Base-by-base conservation (phyloP, 92 coral and sea anemone species). In the Siderastrea siderea region DNA sequence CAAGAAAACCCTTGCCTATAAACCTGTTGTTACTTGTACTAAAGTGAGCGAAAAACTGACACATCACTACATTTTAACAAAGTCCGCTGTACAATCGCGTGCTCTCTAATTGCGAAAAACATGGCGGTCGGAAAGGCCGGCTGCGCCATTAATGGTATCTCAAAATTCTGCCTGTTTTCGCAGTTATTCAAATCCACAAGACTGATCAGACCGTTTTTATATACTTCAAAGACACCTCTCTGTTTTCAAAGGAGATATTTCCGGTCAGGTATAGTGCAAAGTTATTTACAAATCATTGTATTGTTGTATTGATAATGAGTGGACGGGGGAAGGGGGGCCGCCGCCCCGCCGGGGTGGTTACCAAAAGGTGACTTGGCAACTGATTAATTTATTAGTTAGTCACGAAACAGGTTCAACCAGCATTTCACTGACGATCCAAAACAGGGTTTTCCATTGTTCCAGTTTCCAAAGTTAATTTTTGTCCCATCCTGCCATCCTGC, bases 201-300 rank as follows among this genome's bases (percentile, higher is more conserved):
- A 53, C 53, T 53, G 3, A 38, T 43, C 17, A 69, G 44, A 47
- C 44, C 5, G 12, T 44, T 53, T 45, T 54, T 38, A 12, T 57
- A 49, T n/a, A 68, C 15, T 17, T 67, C 4, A 3, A 59, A 43
- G 3, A 60, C n/a, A 85, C 51, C n/a, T 5, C 47, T 48, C 11
- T 70, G 76, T 47, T 53, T 59, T 57, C 79, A 78, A 5, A 47
- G 71, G 5, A 90, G 84, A 62, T 45, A 13, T 16, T 65, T 86
- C 45, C 77, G 55, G 4, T 76, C 84, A 90, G 93, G 93, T 90
- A 90, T 48, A 62, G 64, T 50, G 46, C 16, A 19, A 19, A 26
- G 38, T 26, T 26, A 26, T 26, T 26, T 26, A 26, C 0, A 26
- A 26, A 26, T 26, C 38, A 26, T 26, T 26, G 38, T 26, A 26